phyloP scores from a whole-genome alignment of 2,797 vertebrate species.

The Thalassophryne amazonica region DNA sequence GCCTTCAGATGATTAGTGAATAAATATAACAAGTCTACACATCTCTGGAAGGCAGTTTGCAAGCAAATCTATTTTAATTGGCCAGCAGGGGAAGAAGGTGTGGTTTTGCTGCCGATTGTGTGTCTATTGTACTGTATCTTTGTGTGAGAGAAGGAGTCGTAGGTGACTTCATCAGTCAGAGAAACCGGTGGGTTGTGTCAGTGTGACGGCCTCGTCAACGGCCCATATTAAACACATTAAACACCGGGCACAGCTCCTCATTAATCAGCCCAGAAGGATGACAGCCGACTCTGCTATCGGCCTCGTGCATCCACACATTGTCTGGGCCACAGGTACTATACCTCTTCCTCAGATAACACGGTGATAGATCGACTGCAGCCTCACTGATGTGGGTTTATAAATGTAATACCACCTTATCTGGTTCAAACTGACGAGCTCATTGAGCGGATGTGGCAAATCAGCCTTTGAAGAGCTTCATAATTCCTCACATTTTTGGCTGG shows the following conservation, averaged over 20 bases:
- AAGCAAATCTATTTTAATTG: too few species aligned
- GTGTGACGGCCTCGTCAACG: constrained; percentile 73
- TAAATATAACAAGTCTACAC: too few species aligned
- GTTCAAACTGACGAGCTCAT: constrained; percentile 61
- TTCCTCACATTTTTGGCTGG: constrained; percentile 50
- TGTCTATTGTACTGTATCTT: constrained; percentile 36
- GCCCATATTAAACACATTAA: constrained; percentile 84
- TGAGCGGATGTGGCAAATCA: constrained; percentile 52
- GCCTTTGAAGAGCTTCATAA: constrained; percentile 48
- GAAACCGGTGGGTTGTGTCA: constrained; percentile 62
- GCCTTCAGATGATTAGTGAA: too few species aligned
- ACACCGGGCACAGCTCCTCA: constrained; percentile 66
- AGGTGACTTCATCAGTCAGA: constrained; percentile 76
- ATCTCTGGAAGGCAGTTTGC: too few species aligned
- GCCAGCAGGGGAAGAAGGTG: not conserved
- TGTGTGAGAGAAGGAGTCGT: constrained; percentile 22
- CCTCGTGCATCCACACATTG: constrained; percentile 64
- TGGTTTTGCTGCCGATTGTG: not conserved
- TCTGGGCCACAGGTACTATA: constrained; percentile 75
- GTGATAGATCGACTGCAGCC: constrained; percentile 79
- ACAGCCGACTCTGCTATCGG: constrained; percentile 72
- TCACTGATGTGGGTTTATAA: constrained; percentile 69
- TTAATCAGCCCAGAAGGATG: constrained; percentile 78
- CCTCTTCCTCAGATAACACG: constrained; percentile 69
- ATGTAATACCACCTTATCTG: constrained; percentile 78